These are phyloP conservation scores for Leptinotarsa texana DNA, from an alignment of 1,140 invertebrate species.

Conservation along the genomic window DNA sequence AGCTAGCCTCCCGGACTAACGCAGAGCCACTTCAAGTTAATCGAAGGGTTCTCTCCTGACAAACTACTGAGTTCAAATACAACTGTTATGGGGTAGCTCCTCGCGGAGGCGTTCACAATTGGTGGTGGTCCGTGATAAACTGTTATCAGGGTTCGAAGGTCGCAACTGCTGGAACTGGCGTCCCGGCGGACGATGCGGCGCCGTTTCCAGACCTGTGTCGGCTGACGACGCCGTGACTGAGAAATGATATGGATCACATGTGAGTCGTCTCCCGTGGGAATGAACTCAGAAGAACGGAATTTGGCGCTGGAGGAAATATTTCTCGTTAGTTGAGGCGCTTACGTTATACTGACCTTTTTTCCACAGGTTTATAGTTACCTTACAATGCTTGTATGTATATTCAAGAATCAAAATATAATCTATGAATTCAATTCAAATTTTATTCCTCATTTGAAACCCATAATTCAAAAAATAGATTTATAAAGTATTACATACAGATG, in stretches of 20 bases:
- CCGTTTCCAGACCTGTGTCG: background rate
- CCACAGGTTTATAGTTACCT: too few species aligned
- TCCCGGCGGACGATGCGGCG: slow-evolving; percentile 2
- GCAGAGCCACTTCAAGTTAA: background rate
- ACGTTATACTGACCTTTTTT: too few species aligned
- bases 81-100: slow-evolving; percentile 2
- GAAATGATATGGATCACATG: slow-evolving; percentile 6
- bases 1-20: background rate
- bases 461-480: too few species aligned
- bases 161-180: background rate
- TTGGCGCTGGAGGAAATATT: too few species aligned
- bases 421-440: too few species aligned
- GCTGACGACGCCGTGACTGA: background rate
- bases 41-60: background rate
- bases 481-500: too few species aligned
- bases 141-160: slow-evolving; percentile 2
- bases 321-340: too few species aligned
- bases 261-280: background rate
- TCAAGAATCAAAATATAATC: too few species aligned
- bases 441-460: too few species aligned
- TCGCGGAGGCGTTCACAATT: background rate
- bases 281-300: background rate
- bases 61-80: background rate
- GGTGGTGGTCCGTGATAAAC: slow-evolving; percentile 4
- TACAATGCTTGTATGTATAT: too few species aligned